phyloP scores from a whole-genome alignment of 2,797 vertebrate genomes.

The Muscicapa comitata region DNA sequence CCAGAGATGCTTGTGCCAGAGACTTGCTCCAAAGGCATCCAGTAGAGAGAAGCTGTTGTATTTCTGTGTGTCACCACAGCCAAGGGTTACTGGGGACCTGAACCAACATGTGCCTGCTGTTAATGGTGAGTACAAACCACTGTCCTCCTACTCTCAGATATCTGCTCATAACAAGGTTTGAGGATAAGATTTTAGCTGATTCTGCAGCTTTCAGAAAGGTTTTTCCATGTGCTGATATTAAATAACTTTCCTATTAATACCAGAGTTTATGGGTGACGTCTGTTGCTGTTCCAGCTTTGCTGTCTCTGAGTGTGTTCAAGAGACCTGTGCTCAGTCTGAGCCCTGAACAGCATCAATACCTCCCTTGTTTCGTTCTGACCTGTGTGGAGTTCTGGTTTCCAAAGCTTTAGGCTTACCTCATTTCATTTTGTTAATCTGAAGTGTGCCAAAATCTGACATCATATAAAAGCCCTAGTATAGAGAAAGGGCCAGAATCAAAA shows the following conservation, averaged over 20 bases:
- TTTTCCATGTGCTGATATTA: not conserved
- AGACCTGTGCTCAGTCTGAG: not conserved
- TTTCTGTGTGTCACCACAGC: not conserved
- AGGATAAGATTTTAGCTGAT: not conserved
- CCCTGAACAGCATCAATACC: not conserved
- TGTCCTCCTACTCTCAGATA: not conserved
- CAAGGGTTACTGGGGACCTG: not conserved
- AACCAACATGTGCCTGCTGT: not conserved
- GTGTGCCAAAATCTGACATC: slow-evolving; percentile 31
- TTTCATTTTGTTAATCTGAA: not conserved
- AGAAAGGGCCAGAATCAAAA: not conserved
- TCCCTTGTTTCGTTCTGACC: not conserved
- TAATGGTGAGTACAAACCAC: not conserved
- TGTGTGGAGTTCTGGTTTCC: not conserved
- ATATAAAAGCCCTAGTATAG: not conserved
- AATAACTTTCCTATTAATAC: not conserved
- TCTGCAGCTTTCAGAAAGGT: not conserved
- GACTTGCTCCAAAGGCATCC: not conserved
- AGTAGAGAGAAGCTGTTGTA: not conserved
- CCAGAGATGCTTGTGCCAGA: not conserved
- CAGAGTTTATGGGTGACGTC: not conserved
- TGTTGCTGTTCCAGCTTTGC: not conserved
- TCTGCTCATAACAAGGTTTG: not conserved
- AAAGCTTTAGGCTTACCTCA: not conserved
- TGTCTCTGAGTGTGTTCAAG: not conserved